Conservation (phyloP, 2,113 vertebrate genomes). For the Calonectris borealis region DNA sequence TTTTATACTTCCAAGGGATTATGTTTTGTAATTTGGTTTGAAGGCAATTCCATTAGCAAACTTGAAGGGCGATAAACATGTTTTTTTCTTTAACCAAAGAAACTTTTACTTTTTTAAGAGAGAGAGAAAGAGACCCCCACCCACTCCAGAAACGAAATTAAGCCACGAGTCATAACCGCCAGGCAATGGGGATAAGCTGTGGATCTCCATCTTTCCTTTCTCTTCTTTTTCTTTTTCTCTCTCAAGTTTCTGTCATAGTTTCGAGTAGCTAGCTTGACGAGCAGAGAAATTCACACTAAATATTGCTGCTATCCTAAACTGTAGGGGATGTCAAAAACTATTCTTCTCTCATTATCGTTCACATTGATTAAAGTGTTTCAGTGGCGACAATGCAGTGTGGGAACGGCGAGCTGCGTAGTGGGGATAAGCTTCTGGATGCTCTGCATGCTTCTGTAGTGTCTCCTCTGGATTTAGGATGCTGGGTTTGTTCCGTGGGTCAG, state of each 20-base stretch:
- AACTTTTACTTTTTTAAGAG: neutral
- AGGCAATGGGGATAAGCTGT: slow-evolving; percentile 15
- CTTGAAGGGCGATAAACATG: slow-evolving; percentile 11
- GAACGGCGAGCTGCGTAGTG: neutral
- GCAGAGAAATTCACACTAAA: slow-evolving; percentile 39
- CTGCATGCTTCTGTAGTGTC: neutral
- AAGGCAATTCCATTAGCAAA: slow-evolving; percentile 47
- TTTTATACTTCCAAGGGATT: neutral
- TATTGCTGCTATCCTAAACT: slow-evolving; percentile 51
- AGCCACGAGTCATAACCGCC: neutral
- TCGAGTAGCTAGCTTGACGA: neutral
- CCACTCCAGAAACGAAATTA: neutral
- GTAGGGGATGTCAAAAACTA: neutral
- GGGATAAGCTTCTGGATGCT: neutral
- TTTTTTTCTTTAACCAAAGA: slow-evolving; percentile 71
- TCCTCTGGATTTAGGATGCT: neutral
- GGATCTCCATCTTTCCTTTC: neutral
- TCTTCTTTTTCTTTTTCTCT: neutral
- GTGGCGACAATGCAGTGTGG: neutral
- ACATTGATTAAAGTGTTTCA: neutral
- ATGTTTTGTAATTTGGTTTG: slow-evolving; percentile 4
- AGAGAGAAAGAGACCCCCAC: slow-evolving; percentile 11
- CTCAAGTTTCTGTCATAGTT: neutral
- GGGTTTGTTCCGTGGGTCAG: neutral
- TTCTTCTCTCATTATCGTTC: neutral